phyloP scores from a whole-genome alignment of 2,113 vertebrate genomes.

The Turnix velox region DNA sequence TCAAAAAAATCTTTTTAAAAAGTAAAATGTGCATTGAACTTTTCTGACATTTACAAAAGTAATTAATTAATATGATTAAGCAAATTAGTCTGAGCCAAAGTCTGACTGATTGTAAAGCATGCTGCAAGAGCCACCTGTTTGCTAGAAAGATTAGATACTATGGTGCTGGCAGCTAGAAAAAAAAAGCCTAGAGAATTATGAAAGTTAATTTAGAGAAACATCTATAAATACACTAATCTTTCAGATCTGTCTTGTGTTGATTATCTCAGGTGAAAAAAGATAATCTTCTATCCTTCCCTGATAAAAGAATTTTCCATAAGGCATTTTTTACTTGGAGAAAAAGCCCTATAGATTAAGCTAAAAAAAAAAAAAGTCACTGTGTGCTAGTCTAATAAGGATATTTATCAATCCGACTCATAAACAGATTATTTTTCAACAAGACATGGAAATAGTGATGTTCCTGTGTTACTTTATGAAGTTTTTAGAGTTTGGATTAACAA shows the following conservation, averaged over 20 bases:
- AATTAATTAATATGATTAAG: slow-evolving; percentile 73
- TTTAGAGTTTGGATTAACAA: neutral
- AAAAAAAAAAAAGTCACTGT: neutral
- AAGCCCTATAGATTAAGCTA: neutral
- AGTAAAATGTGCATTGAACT: slow-evolving; percentile 64
- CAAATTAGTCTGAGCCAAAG: slow-evolving; percentile 65
- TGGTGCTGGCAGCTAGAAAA: slow-evolving; percentile 50
- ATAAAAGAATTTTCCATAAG: neutral
- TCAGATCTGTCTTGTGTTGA: neutral
- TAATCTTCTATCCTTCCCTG: no score
- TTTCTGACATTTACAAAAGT: slow-evolving; percentile 71
- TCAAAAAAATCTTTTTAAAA: slow-evolving; percentile 37
- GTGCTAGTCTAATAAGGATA: neutral
- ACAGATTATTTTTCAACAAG: neutral
- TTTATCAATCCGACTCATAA: neutral
- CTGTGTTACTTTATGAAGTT: neutral
- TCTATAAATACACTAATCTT: neutral
- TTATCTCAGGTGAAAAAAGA: no score
- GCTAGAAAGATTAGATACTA: slow-evolving; percentile 56
- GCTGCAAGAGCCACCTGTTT: slow-evolving; percentile 69
- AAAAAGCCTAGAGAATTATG: neutral
- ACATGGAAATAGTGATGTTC: neutral
- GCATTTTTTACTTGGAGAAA: neutral
- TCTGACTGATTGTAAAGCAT: slow-evolving; percentile 68
- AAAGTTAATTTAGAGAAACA: slow-evolving; percentile 5